Conservation (phyloP, 2,888 invertebrate genomes). For the Hedya salicella region DNA sequence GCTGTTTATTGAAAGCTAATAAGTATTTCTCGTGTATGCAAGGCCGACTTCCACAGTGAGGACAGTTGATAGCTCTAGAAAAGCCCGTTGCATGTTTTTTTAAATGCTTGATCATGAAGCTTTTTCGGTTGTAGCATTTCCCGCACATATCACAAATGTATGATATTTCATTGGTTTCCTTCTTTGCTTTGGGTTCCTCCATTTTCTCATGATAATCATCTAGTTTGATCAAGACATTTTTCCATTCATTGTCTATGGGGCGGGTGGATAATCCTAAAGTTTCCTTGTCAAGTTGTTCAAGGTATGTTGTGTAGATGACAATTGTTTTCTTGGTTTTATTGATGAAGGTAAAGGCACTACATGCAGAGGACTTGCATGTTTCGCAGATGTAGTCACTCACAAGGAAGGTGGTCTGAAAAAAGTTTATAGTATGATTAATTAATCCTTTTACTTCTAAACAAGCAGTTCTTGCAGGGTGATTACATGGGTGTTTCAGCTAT, state of each 20-base stretch:
- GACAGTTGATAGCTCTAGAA: slow-evolving; percentile 7
- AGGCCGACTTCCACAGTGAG: slow-evolving; percentile 8
- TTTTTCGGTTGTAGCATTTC: slow-evolving; percentile 1
- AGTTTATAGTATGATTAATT: neutral
- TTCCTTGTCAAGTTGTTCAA: slow-evolving; percentile 19
- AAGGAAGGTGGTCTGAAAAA: slow-evolving; percentile 27
- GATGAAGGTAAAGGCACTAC: slow-evolving; percentile 22
- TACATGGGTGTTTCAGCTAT: too few relatives aligned
- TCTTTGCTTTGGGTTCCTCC: neutral
- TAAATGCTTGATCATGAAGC: slow-evolving; percentile 21
- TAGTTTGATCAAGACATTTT: slow-evolving; percentile 18
- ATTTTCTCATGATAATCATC: slow-evolving; percentile 5
- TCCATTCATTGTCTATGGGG: slow-evolving; percentile 8
- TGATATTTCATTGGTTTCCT: neutral
- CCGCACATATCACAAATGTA: slow-evolving; percentile 29
- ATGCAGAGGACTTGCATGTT: slow-evolving; percentile 12
- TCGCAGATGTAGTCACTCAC: slow-evolving; percentile 30
- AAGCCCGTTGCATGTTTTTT: neutral
- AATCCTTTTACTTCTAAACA: too few relatives aligned
- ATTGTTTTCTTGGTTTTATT: slow-evolving; percentile 3
- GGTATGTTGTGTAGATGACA: neutral
- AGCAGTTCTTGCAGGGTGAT: too few relatives aligned
- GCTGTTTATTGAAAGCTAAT: neutral
- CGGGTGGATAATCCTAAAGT: neutral
- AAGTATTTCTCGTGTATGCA: slow-evolving; percentile 31